Percentiles rank a stretch among this genome's conserved stretches.
Evolutionary conservation across 1,140 invertebrate genomes (phyloP).

Genomic region (Apis dorsata): DNA sequence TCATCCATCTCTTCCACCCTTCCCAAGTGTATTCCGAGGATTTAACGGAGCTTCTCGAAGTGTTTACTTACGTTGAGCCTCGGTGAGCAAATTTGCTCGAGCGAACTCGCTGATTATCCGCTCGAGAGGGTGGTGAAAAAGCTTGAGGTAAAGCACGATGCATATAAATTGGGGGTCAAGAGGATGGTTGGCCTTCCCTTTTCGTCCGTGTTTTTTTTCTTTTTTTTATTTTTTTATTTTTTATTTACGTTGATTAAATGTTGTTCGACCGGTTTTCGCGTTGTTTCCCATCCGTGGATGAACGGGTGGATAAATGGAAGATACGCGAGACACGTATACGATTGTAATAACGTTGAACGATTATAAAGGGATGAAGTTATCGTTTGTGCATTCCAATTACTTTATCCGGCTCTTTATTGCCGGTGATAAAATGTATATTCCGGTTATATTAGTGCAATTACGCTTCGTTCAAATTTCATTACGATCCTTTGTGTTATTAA

Average conservation of each 20-base stretch:
- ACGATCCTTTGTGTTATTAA: neutral
- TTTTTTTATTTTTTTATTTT: neutral
- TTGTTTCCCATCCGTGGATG: neutral
- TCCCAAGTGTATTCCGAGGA: conserved; percentile 63
- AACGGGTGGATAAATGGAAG: too few species aligned
- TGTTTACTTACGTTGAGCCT: conserved; percentile 54
- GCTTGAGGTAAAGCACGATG: conserved; percentile 46
- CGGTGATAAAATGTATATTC: neutral
- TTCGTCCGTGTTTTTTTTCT: neutral
- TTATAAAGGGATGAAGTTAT: neutral
- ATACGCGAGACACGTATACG: too few species aligned
- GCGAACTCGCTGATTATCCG: conserved; percentile 61
- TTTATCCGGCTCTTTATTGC: neutral
- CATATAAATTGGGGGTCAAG: conserved; percentile 64
- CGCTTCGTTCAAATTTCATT: neutral
- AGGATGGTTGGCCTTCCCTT: conserved; percentile 5
- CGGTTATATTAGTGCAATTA: neutral
- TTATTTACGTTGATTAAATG: conserved; percentile 28
- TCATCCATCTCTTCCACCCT: conserved; percentile 50
- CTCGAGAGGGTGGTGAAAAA: conserved; percentile 55
- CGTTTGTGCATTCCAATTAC: neutral
- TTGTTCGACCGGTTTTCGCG: neutral
- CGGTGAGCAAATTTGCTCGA: conserved; percentile 61
- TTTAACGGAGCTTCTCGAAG: conserved; percentile 61
- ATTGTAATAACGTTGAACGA: neutral